phyloP scores from a whole-genome alignment of 64 coral and sea anemone species.

The Cladopsammia gracilis region DNA sequence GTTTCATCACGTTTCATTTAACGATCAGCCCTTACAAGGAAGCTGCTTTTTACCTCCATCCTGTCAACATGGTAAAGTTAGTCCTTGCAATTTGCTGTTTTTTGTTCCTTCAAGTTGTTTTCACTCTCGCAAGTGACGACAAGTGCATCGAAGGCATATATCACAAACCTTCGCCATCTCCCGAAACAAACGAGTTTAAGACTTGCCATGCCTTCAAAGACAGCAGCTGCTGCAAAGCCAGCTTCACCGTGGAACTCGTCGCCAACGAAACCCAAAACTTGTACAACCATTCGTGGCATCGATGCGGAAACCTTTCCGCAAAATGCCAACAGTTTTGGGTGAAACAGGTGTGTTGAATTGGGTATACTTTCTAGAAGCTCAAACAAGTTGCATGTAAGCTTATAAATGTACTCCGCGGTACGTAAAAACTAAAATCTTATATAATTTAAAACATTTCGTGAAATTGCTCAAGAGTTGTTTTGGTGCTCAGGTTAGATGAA shows the following conservation, averaged over 20 bases:
- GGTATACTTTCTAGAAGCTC: too few relatives aligned
- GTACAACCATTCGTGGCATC: constrained; percentile 74
- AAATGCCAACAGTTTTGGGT: constrained; percentile 61
- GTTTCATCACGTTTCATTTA: too few relatives aligned
- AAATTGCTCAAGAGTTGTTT: too few relatives aligned
- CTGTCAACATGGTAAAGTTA: background rate
- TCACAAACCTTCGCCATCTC: constrained; percentile 52
- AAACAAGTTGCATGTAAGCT: too few relatives aligned
- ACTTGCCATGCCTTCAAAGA: constrained; percentile 35
- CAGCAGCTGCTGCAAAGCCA: constrained; percentile 34
- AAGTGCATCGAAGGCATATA: constrained; percentile 38
- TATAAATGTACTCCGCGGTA: too few relatives aligned
- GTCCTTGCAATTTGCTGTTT: background rate
- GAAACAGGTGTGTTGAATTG: constrained; percentile 28
- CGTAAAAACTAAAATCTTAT: too few relatives aligned
- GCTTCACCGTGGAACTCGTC: constrained; percentile 47
- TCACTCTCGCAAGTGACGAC: background rate
- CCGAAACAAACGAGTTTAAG: constrained; percentile 17
- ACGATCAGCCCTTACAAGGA: too few relatives aligned
- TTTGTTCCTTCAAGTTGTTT: background rate
- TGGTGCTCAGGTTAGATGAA: too few relatives aligned
- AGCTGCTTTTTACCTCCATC: background rate
- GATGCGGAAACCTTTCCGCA: constrained; percentile 36
- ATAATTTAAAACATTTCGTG: too few relatives aligned
- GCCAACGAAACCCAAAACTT: constrained; percentile 32